These are phyloP conservation scores for Xiphorhynchus elegans DNA, from an alignment of 2,113 vertebrate species.

Conservation along the genomic window DNA sequence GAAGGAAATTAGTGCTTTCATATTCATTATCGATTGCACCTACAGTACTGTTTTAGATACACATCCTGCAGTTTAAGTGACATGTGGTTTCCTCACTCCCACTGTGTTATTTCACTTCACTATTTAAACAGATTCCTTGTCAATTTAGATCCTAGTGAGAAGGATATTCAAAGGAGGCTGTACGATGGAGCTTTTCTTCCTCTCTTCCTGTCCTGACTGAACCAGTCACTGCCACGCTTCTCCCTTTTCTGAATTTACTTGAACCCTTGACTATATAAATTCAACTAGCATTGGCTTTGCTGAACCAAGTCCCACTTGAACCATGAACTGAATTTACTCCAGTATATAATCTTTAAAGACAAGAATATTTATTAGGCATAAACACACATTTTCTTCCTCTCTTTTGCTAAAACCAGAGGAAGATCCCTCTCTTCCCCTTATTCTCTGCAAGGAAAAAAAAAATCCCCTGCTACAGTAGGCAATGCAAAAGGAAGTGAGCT, in stretches of 20 bases:
- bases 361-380: not conserved
- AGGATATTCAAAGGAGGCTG: not conserved
- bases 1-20: not conserved
- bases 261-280: not conserved
- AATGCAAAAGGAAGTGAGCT: not conserved
- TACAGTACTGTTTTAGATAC: not conserved
- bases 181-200: not conserved
- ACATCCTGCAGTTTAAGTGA: not conserved
- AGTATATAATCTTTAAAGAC: not conserved
- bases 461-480: not conserved
- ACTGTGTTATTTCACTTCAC: not conserved
- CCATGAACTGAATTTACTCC: not conserved
- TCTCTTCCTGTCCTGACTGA: slow-evolving; percentile 4
- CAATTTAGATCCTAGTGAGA: not conserved
- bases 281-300: not conserved
- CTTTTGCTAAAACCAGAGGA: no score
- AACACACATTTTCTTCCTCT: not conserved
- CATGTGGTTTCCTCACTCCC: not conserved
- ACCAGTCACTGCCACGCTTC: not conserved
- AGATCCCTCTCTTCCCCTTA: not conserved
- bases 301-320: not conserved
- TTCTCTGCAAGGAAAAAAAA: not conserved
- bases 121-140: not conserved
- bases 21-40: not conserved
- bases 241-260: not conserved